Base-by-base conservation (phyloP, 2,888 invertebrate species). In the Drosophila acutilabella region DNA sequence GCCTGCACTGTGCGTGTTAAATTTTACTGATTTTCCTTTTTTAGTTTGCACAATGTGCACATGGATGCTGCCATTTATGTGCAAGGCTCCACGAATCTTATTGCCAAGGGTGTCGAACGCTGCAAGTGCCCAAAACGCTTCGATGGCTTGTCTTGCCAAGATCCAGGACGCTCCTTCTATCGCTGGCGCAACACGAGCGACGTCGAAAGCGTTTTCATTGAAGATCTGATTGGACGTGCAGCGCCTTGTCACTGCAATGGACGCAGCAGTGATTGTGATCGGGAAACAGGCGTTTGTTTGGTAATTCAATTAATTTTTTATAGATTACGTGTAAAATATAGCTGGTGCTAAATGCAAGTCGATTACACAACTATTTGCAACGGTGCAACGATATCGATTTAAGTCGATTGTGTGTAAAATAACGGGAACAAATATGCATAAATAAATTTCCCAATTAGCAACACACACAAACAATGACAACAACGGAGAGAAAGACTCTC, bases 71-170 rank as follows among this genome's bases (percentile, higher is more conserved):
- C 97, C 0, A 94, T 96, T 33, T 94, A 95, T 47, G 94, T 95
- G 1, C 93, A 94, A 48, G 95, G 94, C 36, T 94, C 94, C 11
- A 95, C 94, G 0, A 95, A 94, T 71, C 95, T 94, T n/a, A 90
- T 94, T 44, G 96, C 97, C 0, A 94, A 94, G 33, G 96, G 97
- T 0, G 95, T 98, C 2, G 98, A 98, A 92, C 93, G 96, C 65
- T 98, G 98, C 91, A 94, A 94, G 50, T 98, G 98, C 89, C 96
- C 97, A 0, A 93, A 93, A 0, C 94, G 95, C 67, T 98, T 98
- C 93, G 94, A 95, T 73, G 96, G 97, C 0, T 94, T 95, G 0
- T 99, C 98, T 0, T 99, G 99, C 92, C 99, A 98, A 93, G 95
- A 96, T 90, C 97, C 97, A 0, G 96, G 95, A 41, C 92, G 94